A percentile compares a stretch with the other conserved stretches of the same genome.
These are phyloP conservation scores for Toxotes chatareus DNA, from an alignment of 2,113 vertebrate species.

Conservation along the genomic window DNA sequence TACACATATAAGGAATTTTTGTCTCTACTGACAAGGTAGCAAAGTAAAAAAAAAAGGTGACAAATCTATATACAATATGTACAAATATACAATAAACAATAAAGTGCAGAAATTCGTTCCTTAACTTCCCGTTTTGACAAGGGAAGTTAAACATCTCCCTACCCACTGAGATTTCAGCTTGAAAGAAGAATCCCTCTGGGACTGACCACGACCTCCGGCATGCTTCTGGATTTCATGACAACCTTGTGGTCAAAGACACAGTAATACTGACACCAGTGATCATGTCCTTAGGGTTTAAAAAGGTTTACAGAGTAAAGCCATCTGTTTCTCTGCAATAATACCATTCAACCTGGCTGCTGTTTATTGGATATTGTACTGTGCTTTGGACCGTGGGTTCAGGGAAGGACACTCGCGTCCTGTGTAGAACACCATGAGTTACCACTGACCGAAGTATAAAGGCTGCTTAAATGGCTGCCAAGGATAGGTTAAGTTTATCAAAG, in stretches of 20 bases:
- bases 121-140: neutral
- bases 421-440: neutral
- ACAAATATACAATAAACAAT: no score
- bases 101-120: no score
- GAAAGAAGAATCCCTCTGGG: neutral
- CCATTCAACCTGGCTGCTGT: neutral
- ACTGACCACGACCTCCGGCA: neutral
- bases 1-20: no score
- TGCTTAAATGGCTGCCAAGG: neutral
- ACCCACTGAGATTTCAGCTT: neutral
- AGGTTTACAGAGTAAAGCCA: conserved; percentile 14
- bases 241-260: neutral
- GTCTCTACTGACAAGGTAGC: no score
- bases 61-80: no score
- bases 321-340: conserved; percentile 9
- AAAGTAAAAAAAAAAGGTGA: no score
- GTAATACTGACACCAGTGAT: conserved; percentile 3
- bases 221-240: conserved; percentile 5
- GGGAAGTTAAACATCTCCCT: neutral
- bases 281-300: conserved; percentile 35
- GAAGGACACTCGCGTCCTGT: neutral
- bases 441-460: neutral
- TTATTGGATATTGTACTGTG: neutral
- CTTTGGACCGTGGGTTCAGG: neutral
- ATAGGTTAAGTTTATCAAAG: neutral